Evolutionary conservation across 2,797 vertebrate species (phyloP), one percentile per base, ranked within the genome.

Genomic region (Pteropus rufus): DNA sequence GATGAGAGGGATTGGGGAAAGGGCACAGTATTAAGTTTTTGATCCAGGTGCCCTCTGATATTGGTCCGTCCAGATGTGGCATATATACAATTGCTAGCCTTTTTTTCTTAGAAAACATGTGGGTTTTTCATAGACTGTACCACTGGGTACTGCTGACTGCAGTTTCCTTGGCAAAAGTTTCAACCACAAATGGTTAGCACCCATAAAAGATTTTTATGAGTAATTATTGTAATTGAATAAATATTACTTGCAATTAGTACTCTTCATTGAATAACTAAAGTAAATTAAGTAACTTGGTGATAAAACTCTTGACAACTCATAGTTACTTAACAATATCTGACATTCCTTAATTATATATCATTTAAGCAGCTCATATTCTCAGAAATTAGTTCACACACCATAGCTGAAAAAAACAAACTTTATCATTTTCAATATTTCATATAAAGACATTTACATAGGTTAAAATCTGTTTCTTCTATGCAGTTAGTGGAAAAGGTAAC

Each of bases 211-310:
- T 26, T 93, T 92, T 79, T 39, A 87, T 79, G 64, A 83, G 62
- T 81, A 89, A 54, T 93, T 94, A 81, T 19, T 81, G 11, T 70
- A 69, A 69, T 86, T 75, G 58, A 93, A n/a, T 44, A 69, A 92
- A 67, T 65, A 89, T 81, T 92, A 16, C 34, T 93, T 76, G 39
- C 11, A 54, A 76, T 85, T 69, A 83, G 23, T 19, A 92, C 44
- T 76, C 10, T 77, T 82, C n/a, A 82, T 52, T 86, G 34, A 95
- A 62, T 76, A 46, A 90, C 34, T 90, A 65, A 94, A 91, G 80
- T 64, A 92, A 83, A 76, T 64, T 52, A 80, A 70, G 36, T n/a
- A 69, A 62, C 73, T 82, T 58, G 41, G 81, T 72, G 56, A 54
- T 58, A 44, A 29, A 65, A 56, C 12, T 4, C 52, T 90, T 95